Base-by-base conservation (phyloP, 1,140 invertebrate genomes). In the Ostrea edulis region DNA sequence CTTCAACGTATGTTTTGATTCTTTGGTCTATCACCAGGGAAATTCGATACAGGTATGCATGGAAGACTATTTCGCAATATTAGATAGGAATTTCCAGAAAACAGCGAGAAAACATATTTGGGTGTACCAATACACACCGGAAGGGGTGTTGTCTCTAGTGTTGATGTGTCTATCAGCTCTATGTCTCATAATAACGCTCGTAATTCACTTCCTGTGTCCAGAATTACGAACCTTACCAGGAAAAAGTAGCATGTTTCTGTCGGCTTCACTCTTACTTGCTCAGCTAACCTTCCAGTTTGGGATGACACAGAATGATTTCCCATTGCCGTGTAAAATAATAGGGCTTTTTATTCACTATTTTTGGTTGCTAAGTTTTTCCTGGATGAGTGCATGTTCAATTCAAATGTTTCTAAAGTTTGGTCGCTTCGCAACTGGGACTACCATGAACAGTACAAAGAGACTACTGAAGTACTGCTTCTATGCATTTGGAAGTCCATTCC, bases 391-490 rank as follows among this genome's bases (percentile, higher is more conserved):
- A 25, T 87, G 88, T 81, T 77, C 86, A 51, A 12, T 85, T 25
- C 88, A 89, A 54, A 87, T 85, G 86, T 89, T 85, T 71, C 51
- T n/a, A 5, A 77, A 65, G 17, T 89, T 89, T 86, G 81, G 29
- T 25, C 77, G 53, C n/a, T 25, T 51, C 77, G 29, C 11, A 81
- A 53, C 77, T 58, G 25, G 54, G 17, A 14, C 54, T 5, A 8
- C 52, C 35, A 52, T 17, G 44, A 65, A 77, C 35, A 25, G 62
- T 29, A 20, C 22, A 35, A 85, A 86, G 54, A 55, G 17, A 14
- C 53, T 82, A 17, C 11, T 65, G n/a, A 65, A 65, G 17, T 86
- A 82, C 58, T 12, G 51, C 25, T 52, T 86, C 29, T 44, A 44
- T 65, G 65, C 84, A 53, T 83, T 86, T 22, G 12, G 54, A n/a